These are phyloP conservation scores for Gymnorhina tibicen DNA, from an alignment of 2,113 vertebrate species.

Conservation along the genomic window DNA sequence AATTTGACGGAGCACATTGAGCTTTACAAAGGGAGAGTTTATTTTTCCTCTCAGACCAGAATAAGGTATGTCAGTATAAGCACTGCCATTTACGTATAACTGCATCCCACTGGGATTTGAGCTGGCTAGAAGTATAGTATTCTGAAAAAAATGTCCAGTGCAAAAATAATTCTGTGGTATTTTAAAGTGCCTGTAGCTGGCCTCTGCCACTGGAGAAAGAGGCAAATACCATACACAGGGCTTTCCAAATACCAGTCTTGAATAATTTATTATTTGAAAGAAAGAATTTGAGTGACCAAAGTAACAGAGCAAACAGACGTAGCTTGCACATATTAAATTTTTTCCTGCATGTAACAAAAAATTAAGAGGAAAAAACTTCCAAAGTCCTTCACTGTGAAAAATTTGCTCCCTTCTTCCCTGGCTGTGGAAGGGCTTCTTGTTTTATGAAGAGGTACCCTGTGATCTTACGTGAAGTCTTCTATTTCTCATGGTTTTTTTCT, in stretches of 20 bases:
- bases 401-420: not conserved
- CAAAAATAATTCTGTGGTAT: not conserved
- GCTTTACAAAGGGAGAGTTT: not conserved
- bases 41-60: not conserved
- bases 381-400: not conserved
- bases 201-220: not conserved
- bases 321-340: not conserved
- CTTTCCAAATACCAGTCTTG: not conserved
- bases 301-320: not conserved
- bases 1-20: not conserved
- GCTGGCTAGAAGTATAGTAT: not conserved
- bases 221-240: not conserved
- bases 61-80: not conserved
- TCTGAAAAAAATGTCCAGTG: not conserved
- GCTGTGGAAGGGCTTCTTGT: not conserved
- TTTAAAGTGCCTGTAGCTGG: not conserved
- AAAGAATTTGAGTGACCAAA: not conserved
- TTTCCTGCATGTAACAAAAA: not conserved
- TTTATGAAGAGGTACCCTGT: not conserved
- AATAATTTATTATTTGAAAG: slow-evolving; percentile 12
- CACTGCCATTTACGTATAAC: not conserved
- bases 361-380: not conserved
- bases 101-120: not conserved
- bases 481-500: not conserved
- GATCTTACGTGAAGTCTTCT: not conserved